phyloP scores from a whole-genome alignment of 1,140 invertebrate genomes.

The Eciton burchellii region DNA sequence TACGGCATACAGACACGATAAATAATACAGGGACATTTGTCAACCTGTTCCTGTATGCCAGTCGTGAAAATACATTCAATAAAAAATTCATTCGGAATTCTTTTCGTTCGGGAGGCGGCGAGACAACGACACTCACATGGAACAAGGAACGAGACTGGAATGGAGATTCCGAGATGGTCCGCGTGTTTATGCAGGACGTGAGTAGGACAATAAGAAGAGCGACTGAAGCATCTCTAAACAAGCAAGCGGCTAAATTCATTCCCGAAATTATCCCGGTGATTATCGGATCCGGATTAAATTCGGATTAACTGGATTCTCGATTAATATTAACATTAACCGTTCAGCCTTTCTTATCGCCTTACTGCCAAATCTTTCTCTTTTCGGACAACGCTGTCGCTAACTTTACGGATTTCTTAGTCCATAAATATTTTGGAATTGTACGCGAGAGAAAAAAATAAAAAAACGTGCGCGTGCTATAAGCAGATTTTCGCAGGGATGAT shows the following conservation, averaged over 20 bases:
- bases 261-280: slow-evolving; percentile 22
- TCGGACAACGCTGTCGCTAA: no score
- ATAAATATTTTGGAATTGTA: no score
- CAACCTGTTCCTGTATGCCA: slow-evolving; percentile 49
- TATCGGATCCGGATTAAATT: no score
- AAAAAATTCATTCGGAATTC: slow-evolving; percentile 45
- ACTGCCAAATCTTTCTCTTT: no score
- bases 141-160: slow-evolving; percentile 48
- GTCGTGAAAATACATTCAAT: slow-evolving; percentile 54
- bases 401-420: no score
- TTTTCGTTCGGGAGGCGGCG: slow-evolving; percentile 23
- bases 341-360: no score
- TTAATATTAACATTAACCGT: no score
- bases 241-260: slow-evolving; percentile 12
- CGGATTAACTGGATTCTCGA: no score
- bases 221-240: slow-evolving; percentile 30
- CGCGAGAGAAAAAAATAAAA: no score
- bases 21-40: slow-evolving; percentile 49
- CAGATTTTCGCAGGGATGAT: background rate
- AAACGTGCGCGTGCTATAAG: no score
- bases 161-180: slow-evolving; percentile 35
- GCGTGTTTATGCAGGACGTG: slow-evolving; percentile 15
- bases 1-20: slow-evolving; percentile 18
- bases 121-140: slow-evolving; percentile 49
- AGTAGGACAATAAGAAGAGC: slow-evolving; percentile 36